Percentiles rank a stretch among this genome's conserved stretches.
Conservation (phyloP, 2,797 vertebrate genomes). For the Lacerta agilis region DNA sequence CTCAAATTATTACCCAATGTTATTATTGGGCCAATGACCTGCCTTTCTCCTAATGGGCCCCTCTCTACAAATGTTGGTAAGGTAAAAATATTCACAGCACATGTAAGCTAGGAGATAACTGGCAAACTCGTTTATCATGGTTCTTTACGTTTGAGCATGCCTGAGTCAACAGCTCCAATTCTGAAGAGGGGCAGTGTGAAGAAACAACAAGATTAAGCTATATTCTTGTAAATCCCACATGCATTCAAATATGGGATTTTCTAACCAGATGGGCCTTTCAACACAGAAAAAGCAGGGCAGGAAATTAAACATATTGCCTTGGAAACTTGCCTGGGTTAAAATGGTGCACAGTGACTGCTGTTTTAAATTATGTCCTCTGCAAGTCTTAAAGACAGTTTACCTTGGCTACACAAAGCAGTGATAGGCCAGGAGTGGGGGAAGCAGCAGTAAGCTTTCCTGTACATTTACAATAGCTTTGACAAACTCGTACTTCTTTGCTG, state of each 20-base stretch:
- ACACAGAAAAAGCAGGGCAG: conserved; percentile 18
- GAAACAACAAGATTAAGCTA: conserved; percentile 8
- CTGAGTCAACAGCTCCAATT: not conserved
- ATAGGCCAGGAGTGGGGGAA: not conserved
- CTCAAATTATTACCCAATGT: not conserved
- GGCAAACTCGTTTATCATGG: not conserved
- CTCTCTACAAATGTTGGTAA: not conserved
- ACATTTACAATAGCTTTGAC: not conserved
- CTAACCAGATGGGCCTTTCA: conserved; percentile 24
- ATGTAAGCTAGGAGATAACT: not conserved
- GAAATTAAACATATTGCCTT: conserved; percentile 25
- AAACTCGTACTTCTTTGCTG: conserved; percentile 6
- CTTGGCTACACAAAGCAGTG: not conserved
- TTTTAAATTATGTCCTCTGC: conserved; percentile 26
- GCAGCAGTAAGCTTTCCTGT: not conserved
- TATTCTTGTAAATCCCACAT: conserved; percentile 6
- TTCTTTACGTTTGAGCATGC: not conserved
- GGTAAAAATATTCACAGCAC: not conserved
- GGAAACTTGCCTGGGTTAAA: conserved; percentile 11
- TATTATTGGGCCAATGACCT: no score
- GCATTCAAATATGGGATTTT: conserved; percentile 11
- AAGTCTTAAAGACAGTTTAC: conserved; percentile 22
- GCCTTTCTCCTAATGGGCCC: not conserved
- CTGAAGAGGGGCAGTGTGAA: not conserved
- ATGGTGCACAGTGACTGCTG: not conserved